phyloP scores from a whole-genome alignment of 2,113 vertebrate genomes.

The Alethe castanea region DNA sequence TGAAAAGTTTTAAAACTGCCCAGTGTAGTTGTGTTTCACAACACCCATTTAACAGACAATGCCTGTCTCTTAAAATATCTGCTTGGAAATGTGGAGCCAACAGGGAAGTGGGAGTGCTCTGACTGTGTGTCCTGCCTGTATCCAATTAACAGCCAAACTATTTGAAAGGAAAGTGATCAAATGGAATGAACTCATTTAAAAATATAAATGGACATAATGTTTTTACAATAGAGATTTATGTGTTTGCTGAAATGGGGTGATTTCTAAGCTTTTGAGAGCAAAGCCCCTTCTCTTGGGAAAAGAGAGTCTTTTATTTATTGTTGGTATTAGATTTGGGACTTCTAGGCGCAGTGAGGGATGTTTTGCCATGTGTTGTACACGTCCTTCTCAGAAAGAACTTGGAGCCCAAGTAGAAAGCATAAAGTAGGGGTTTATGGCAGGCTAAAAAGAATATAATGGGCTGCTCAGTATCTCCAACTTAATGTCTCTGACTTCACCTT shows the following conservation, averaged over 20 bases:
- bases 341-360: neutral
- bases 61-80: conserved; percentile 42
- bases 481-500: neutral
- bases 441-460: neutral
- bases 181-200: conserved; percentile 31
- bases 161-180: conserved; percentile 59
- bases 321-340: neutral
- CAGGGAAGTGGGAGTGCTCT: neutral
- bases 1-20: conserved; percentile 47
- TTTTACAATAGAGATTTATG: conserved; percentile 23
- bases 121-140: conserved; percentile 30
- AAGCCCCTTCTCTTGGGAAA: neutral
- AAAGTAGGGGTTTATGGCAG: neutral
- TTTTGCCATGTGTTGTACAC: neutral
- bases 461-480: neutral
- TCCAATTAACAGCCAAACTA: conserved; percentile 35
- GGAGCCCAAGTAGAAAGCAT: neutral
- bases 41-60: conserved; percentile 44
- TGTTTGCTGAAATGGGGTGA: neutral
- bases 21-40: conserved; percentile 25
- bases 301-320: neutral
- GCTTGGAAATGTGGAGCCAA: neutral
- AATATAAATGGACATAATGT: conserved; percentile 9
- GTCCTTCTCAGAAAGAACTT: neutral
- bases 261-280: conserved; percentile 29